Evolutionary conservation across 1,140 invertebrate species (phyloP).

Genomic region (Zaprionus ornatus): DNA sequence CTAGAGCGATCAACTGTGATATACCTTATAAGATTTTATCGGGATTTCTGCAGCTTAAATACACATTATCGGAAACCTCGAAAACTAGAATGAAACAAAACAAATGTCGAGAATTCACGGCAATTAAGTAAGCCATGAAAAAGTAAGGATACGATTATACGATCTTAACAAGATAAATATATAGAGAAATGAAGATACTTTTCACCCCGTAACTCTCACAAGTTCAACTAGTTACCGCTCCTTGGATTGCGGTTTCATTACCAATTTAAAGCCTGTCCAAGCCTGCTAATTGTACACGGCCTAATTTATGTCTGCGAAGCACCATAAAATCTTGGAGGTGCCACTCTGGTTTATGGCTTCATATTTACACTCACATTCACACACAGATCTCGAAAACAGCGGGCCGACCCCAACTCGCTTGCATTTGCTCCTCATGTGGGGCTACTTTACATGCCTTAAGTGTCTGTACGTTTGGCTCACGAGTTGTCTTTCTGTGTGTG

Average conservation of each 20-base stretch:
- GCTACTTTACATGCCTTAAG: constrained; percentile 64
- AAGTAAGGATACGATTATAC: too few relatives aligned
- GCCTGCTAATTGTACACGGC: not conserved
- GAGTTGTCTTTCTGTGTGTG: constrained; percentile 4
- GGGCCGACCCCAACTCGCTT: not conserved
- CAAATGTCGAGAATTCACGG: too few relatives aligned
- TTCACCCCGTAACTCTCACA: not conserved
- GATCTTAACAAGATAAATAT: too few relatives aligned
- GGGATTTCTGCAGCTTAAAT: too few relatives aligned
- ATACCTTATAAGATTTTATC: not conserved
- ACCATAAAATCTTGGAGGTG: constrained; percentile 2
- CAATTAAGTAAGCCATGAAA: too few relatives aligned
- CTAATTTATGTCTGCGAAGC: not conserved
- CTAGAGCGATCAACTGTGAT: not conserved
- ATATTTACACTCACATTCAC: constrained; percentile 6
- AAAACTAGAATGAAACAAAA: too few relatives aligned
- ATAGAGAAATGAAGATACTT: not conserved
- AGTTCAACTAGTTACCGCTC: not conserved
- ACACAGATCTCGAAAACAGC: not conserved
- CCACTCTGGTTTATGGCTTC: not conserved
- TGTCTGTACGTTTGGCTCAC: constrained; percentile 24
- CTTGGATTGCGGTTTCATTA: not conserved
- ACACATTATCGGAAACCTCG: too few relatives aligned
- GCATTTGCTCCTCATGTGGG: constrained; percentile 38
- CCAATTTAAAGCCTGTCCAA: not conserved